Conservation (phyloP, 1,140 invertebrate genomes). For the Diploscapter pachys region DNA sequence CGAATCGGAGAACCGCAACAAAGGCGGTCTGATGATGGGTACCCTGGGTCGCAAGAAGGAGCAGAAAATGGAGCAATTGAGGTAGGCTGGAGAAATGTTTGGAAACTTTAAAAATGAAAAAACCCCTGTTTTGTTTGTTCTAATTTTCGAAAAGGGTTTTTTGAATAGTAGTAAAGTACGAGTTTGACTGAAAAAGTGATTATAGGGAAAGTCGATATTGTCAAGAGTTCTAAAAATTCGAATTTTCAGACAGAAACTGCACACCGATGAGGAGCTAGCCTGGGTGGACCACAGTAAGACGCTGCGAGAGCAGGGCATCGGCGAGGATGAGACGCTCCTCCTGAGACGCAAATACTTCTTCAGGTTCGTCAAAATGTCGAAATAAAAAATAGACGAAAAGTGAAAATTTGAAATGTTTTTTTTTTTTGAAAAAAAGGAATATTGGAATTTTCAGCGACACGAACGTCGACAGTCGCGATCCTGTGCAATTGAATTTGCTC, state of each 20-base stretch:
- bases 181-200: too few relatives aligned
- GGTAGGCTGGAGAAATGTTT: constrained; percentile 54
- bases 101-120: too few relatives aligned
- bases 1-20: constrained; percentile 66
- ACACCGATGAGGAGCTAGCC: constrained; percentile 97
- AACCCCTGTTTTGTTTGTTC: too few relatives aligned
- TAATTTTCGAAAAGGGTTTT: too few relatives aligned
- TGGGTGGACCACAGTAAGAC: constrained; percentile 98
- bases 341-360: constrained; percentile 94
- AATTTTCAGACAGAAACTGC: constrained; percentile 70
- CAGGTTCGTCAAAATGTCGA: too few relatives aligned
- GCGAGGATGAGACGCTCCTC: constrained; percentile 83
- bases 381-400: too few relatives aligned
- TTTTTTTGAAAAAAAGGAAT: too few relatives aligned
- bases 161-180: too few relatives aligned
- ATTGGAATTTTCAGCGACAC: constrained; percentile 73
- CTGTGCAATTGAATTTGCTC: constrained; percentile 91
- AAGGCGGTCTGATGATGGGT: constrained; percentile 66
- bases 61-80: constrained; percentile 91
- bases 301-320: constrained; percentile 90
- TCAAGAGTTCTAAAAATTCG: too few relatives aligned
- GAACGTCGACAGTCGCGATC: constrained; percentile 96
- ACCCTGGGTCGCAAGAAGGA: constrained; percentile 77
- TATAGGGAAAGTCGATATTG: too few relatives aligned
- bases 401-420: too few relatives aligned